Base-by-base conservation (phyloP, 2,888 invertebrate genomes). In the Smittia aterrima region DNA sequence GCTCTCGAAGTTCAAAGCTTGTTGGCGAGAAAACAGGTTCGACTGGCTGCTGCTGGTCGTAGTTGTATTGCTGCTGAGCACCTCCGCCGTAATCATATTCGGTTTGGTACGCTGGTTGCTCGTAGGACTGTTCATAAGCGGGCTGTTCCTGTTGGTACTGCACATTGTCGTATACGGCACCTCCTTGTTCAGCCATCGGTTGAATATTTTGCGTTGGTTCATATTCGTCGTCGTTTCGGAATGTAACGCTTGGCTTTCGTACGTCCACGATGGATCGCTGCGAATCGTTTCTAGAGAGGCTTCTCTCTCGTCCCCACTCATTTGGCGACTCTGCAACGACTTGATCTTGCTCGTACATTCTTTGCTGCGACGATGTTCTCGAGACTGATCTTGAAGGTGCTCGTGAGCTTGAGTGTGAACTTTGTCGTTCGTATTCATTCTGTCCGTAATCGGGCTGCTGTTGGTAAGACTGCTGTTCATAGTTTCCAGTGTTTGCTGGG, bases 61-160 rank as follows among this genome's bases (percentile, higher is more conserved):
- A 70, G n/a, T 62, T 27, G 72, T 80, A 80, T 77, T 81, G 79
- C 76, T 81, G 80, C 76, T 80, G 80, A 75, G 77, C 75, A 80
- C 58, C 22, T 7, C 79, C 66, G 79, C 79, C 20, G 78, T 74
- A 53, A 77, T 78, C 66, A 76, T 76, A 76, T 75, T 67, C 78
- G 77, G 25, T 58, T 75, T 75, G 75, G 74, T 77, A 68, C 38
- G 25, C 40, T 32, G 71, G 47, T 18, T 76, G 75, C 13, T 62
- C 20, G 22, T 58, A 62, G 24, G 58, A 22, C 16, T 70, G 22
- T 11, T 40, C 41, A 18, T 53, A 54, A 20, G 78, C 74, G 78
- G 79, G 75, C 79, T 80, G 25, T 78, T 75, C 58, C 11, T 75
- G 68, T 41, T 68, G 7, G 40, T 54, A 1, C 3, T 40, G 7